Conservation (phyloP, 2,113 vertebrate species). For the Plestiodon gilberti region DNA sequence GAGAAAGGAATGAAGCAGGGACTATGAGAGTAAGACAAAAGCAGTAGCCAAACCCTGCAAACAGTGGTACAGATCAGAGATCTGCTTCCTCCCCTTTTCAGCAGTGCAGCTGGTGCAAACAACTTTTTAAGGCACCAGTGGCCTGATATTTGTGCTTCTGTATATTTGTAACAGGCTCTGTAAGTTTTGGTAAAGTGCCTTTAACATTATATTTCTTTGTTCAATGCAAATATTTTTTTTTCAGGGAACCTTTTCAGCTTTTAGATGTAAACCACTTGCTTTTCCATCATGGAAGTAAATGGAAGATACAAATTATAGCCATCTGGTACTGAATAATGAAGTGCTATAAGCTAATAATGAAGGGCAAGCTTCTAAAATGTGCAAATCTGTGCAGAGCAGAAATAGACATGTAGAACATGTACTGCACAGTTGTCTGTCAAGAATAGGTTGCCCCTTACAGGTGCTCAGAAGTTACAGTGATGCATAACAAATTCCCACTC, state of each 20-base stretch:
- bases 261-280: background rate
- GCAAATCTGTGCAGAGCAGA: conserved; percentile 6
- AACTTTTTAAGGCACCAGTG: too few relatives aligned
- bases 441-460: conserved; percentile 2
- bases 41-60: background rate
- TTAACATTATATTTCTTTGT: background rate
- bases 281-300: background rate
- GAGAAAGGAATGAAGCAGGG: background rate
- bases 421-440: background rate
- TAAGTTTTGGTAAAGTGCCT: background rate
- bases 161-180: background rate
- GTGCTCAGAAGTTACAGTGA: background rate
- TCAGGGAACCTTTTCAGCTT: background rate
- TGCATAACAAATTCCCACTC: background rate
- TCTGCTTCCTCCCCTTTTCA: background rate
- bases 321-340: conserved; percentile 32
- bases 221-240: background rate
- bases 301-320: conserved; percentile 7
- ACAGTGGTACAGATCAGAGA: background rate
- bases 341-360: conserved; percentile 27
- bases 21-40: background rate
- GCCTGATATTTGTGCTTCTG: too few relatives aligned
- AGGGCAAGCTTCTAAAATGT: conserved; percentile 26
- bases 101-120: too few relatives aligned
- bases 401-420: conserved; percentile 4